Evolutionary conservation across 2,113 vertebrate genomes (phyloP).

Genomic region (Rhynchomys soricoides): DNA sequence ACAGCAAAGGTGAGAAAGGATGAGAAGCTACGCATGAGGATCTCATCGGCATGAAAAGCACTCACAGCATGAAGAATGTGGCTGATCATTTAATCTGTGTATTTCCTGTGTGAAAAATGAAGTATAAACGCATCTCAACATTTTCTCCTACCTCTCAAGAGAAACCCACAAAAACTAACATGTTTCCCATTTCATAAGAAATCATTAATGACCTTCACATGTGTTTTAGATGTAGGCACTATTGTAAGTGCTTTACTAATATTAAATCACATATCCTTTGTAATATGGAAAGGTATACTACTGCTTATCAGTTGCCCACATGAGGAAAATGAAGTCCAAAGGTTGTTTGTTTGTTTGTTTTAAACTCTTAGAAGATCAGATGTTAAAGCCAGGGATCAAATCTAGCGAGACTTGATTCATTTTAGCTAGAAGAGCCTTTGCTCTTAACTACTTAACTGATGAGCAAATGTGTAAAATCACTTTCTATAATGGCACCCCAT

Average conservation of each 20-base stretch:
- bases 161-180: background rate
- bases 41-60: background rate
- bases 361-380: background rate
- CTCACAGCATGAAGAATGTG: background rate
- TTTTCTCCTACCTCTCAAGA: constrained; percentile 20
- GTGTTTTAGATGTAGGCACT: background rate
- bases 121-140: background rate
- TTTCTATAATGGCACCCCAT: background rate
- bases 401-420: background rate
- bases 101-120: constrained; percentile 32
- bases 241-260: background rate
- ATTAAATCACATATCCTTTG: constrained; percentile 22
- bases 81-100: background rate
- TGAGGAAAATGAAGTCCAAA: constrained; percentile 31
- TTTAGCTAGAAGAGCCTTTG: background rate
- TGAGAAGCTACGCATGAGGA: background rate
- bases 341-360: background rate
- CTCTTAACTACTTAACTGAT: background rate
- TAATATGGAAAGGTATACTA: background rate
- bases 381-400: constrained; percentile 17
- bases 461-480: background rate
- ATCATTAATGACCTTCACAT: constrained; percentile 1
- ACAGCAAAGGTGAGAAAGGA: background rate
- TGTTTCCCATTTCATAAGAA: background rate
- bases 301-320: background rate